These are phyloP conservation scores for Clunio marinus DNA, from an alignment of 2,888 invertebrate species.

Conservation along the genomic window DNA sequence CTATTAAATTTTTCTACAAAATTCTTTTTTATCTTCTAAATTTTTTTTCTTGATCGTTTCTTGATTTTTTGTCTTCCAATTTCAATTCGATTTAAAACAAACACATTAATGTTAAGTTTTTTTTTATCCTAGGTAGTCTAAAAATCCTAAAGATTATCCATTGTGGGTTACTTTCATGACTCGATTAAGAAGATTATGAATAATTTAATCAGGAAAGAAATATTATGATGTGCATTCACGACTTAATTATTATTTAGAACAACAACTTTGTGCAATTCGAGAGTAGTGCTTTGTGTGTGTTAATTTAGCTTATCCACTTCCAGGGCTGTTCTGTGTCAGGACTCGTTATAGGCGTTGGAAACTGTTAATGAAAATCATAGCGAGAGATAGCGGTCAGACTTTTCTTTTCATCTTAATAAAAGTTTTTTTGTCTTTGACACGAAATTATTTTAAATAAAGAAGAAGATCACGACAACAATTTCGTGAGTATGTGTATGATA, in stretches of 20 bases:
- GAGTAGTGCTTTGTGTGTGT: background rate
- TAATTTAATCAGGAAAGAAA: conserved; percentile 2
- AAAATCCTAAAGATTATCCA: background rate
- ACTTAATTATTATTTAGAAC: background rate
- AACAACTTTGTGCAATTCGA: background rate
- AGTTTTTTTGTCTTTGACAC: background rate
- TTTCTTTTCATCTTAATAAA: background rate
- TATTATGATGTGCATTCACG: conserved; percentile 17
- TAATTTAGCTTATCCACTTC: conserved; percentile 67
- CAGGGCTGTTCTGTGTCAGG: conserved; percentile 79
- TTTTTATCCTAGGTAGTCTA: conserved; percentile 5
- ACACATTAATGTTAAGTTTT: conserved; percentile 15
- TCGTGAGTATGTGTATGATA: background rate
- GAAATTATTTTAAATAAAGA: background rate
- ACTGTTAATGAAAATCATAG: conserved; percentile 55
- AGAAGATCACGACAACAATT: too few species aligned
- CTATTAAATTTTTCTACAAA: background rate
- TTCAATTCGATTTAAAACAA: background rate
- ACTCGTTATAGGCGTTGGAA: conserved; percentile 81
- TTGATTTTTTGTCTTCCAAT: background rate
- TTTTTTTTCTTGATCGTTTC: background rate
- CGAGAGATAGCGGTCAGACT: conserved; percentile 5
- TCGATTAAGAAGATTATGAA: background rate
- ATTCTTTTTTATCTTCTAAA: background rate
- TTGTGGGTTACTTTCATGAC: background rate